Percentiles rank a stretch among this genome's conserved stretches.
phyloP scores from a whole-genome alignment of 2,888 invertebrate genomes.

The Drosophila merina region DNA sequence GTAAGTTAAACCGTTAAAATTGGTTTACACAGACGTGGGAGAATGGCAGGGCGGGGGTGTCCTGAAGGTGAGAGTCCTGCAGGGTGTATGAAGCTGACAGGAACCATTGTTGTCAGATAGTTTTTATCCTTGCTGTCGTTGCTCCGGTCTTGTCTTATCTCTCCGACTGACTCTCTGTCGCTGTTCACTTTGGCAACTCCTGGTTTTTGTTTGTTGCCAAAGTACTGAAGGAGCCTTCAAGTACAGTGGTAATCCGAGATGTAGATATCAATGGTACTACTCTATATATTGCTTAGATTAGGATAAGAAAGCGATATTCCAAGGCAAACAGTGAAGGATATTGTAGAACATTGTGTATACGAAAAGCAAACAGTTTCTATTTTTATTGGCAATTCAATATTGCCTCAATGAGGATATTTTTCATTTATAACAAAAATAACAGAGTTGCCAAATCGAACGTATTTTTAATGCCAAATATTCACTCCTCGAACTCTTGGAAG shows the following conservation, averaged over 20 bases:
- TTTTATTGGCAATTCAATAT: background rate
- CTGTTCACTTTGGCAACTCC: constrained; percentile 52
- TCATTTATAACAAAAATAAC: background rate
- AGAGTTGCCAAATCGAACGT: background rate
- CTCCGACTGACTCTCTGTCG: constrained; percentile 16
- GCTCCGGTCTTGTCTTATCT: constrained; percentile 51
- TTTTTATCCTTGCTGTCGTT: constrained; percentile 16
- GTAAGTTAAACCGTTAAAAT: constrained; percentile 78
- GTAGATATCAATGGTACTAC: too few relatives aligned
- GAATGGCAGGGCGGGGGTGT: background rate
- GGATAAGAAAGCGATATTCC: background rate
- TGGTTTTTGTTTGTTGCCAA: constrained; percentile 28
- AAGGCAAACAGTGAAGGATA: background rate
- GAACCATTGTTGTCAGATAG: constrained; percentile 56
- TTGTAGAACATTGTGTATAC: background rate
- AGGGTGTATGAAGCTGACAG: constrained; percentile 25
- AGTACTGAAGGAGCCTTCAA: constrained; percentile 17
- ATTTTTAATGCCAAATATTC: background rate
- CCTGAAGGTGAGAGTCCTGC: background rate
- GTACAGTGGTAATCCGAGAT: constrained; percentile 36
- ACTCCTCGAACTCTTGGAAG: constrained; percentile 10
- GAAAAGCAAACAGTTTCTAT: background rate
- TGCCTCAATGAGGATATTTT: background rate
- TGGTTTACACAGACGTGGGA: constrained; percentile 63
- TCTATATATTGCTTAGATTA: too few relatives aligned